Conservation (phyloP, 2,113 vertebrate species). For the Passer montanus region DNA sequence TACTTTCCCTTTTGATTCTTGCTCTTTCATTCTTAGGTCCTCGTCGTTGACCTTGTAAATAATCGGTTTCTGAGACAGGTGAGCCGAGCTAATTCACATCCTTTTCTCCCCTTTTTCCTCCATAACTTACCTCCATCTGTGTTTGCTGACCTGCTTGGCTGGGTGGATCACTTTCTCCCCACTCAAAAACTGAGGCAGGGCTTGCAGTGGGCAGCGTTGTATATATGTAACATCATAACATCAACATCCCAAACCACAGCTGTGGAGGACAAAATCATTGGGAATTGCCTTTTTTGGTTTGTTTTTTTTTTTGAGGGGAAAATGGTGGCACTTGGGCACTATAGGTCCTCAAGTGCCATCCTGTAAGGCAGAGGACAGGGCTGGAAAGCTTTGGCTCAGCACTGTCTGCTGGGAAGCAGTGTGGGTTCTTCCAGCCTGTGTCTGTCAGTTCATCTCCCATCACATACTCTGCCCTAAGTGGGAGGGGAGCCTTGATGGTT, state of each 20-base stretch:
- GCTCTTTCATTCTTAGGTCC: slow-evolving; percentile 78
- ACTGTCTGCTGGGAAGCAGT: neutral
- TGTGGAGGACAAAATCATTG: neutral
- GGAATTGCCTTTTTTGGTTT: neutral
- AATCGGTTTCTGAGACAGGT: slow-evolving; percentile 95
- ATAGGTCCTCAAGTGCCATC: neutral
- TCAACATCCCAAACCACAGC: neutral
- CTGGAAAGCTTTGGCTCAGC: neutral
- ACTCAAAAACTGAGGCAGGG: neutral
- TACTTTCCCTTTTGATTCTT: neutral
- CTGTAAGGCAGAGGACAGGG: neutral
- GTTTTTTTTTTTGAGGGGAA: neutral
- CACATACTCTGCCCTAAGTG: neutral
- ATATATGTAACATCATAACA: neutral
- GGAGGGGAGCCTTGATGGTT: neutral
- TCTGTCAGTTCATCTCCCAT: neutral
- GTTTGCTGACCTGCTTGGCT: neutral
- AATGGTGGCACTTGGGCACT: neutral
- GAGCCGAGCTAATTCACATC: neutral
- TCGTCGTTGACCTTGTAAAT: slow-evolving; percentile 93
- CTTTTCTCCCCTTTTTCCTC: neutral
- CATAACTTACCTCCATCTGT: neutral
- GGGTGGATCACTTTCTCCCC: neutral
- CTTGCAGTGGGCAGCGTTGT: neutral
- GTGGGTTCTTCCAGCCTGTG: neutral